phyloP scores from a whole-genome alignment of 2,113 vertebrate genomes.

The Sciurus niger region DNA sequence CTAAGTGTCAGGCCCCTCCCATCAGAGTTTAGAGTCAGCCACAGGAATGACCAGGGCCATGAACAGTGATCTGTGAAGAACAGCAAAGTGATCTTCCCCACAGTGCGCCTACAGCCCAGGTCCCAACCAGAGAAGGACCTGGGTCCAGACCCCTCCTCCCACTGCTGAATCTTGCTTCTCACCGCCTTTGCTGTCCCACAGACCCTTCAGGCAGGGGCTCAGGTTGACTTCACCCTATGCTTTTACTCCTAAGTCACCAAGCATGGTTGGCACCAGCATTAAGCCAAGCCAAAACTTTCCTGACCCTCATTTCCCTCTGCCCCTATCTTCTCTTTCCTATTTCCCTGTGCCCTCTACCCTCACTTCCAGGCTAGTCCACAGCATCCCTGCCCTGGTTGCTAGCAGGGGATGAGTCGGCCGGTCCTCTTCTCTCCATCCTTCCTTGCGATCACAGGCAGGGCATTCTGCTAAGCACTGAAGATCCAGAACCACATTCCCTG shows the following conservation, averaged over 20 bases:
- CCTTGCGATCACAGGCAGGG: neutral
- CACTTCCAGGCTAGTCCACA: neutral
- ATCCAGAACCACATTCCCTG: too few species aligned
- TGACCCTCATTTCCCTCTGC: too few species aligned
- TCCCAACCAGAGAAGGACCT: neutral
- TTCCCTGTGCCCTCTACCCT: neutral
- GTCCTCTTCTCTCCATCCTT: neutral
- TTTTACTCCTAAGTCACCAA: neutral
- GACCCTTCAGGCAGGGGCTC: neutral
- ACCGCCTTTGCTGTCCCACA: neutral
- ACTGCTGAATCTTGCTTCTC: neutral
- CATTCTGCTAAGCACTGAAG: neutral
- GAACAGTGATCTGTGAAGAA: accelerated
- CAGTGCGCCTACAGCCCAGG: too few species aligned
- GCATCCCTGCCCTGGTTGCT: neutral
- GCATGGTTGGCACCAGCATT: too few species aligned
- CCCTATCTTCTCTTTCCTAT: neutral
- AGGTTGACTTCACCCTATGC: neutral
- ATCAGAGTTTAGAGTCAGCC: neutral
- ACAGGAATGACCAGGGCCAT: too few species aligned
- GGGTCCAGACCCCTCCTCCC: neutral
- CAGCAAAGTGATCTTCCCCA: neutral
- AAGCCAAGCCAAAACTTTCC: neutral
- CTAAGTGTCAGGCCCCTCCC: neutral
- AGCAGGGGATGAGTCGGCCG: accelerated